Evolutionary conservation across 2,888 invertebrate species (phyloP).

Genomic region (Ptilodon capucinus): DNA sequence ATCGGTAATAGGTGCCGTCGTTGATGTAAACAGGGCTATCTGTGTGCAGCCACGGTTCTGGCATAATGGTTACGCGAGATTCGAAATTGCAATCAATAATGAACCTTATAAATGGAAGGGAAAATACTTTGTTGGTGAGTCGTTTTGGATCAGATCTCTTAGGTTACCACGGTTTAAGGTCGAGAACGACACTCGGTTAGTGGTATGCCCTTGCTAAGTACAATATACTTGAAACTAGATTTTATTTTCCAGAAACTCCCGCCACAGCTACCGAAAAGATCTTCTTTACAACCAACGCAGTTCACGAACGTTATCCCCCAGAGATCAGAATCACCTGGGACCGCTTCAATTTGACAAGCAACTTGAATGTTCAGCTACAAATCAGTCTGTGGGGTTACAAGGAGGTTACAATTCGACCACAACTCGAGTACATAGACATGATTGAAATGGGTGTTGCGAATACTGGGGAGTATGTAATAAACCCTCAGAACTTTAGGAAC

Average conservation of each 20-base stretch:
- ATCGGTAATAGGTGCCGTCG: constrained; percentile 88
- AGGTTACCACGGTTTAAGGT: too few relatives aligned
- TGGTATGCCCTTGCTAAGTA: too few relatives aligned
- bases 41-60: constrained; percentile 94
- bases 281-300: constrained; percentile 88
- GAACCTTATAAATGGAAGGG: constrained; percentile 95
- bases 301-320: constrained; percentile 88
- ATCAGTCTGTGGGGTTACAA: constrained; percentile 96
- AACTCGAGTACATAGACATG: constrained; percentile 90
- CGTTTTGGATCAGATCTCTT: neutral
- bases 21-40: constrained; percentile 91
- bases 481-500: constrained; percentile 87
- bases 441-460: constrained; percentile 86
- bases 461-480: constrained; percentile 87
- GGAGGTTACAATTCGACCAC: constrained; percentile 90
- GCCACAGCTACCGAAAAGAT: constrained; percentile 93
- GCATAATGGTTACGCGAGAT: constrained; percentile 93
- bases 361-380: constrained; percentile 88
- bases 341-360: constrained; percentile 91
- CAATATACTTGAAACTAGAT: too few relatives aligned
- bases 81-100: constrained; percentile 92
- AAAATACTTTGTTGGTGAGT: constrained; percentile 93
- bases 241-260: constrained; percentile 87
- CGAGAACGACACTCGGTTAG: too few relatives aligned
- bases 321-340: constrained; percentile 93